These are phyloP conservation scores for Pycnomerus fuliginosus DNA, from an alignment of 2,888 invertebrate species.

Conservation along the genomic window DNA sequence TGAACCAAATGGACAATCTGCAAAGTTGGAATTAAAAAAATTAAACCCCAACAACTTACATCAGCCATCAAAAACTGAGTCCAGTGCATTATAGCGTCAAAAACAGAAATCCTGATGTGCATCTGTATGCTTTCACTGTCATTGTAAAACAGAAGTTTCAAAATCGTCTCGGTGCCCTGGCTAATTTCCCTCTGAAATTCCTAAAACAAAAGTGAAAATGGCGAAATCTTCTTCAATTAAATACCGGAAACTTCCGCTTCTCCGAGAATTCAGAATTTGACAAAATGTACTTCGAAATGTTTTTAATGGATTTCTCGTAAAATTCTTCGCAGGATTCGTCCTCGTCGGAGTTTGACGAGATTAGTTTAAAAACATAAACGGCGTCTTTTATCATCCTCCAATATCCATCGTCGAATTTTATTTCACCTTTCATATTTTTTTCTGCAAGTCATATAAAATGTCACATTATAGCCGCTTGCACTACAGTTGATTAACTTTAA, in stretches of 20 bases:
- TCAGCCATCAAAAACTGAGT: slow-evolving; percentile 17
- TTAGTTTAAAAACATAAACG: slow-evolving; percentile 13
- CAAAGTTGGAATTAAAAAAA: too few relatives aligned
- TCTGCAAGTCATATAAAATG: slow-evolving; percentile 7
- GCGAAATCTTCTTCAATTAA: neutral
- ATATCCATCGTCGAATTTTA: slow-evolving; percentile 14
- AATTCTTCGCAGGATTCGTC: slow-evolving; percentile 10
- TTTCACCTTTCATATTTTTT: slow-evolving; percentile 9
- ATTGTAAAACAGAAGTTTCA: slow-evolving; percentile 17
- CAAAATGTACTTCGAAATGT: slow-evolving; percentile 11
- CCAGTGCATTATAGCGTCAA: slow-evolving; percentile 21
- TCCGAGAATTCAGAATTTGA: slow-evolving; percentile 8
- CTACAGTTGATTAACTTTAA: too few relatives aligned
- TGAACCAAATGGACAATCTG: too few relatives aligned
- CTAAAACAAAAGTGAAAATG: slow-evolving; percentile 4
- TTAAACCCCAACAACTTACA: slow-evolving; percentile 16
- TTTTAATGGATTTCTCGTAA: slow-evolving; percentile 11
- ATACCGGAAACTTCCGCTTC: slow-evolving; percentile 6
- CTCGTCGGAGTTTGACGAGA: slow-evolving; percentile 7
- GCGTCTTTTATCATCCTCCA: slow-evolving; percentile 22
- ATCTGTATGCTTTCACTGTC: slow-evolving; percentile 16
- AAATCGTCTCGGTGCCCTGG: slow-evolving; percentile 4
- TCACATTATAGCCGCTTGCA: too few relatives aligned
- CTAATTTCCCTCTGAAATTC: slow-evolving; percentile 17
- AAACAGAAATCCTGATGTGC: slow-evolving; percentile 13